Evolutionary conservation across 1,140 invertebrate genomes (phyloP), one percentile per base, ranked within the genome.

Genomic region (Holcopasites calliopsidis): DNA sequence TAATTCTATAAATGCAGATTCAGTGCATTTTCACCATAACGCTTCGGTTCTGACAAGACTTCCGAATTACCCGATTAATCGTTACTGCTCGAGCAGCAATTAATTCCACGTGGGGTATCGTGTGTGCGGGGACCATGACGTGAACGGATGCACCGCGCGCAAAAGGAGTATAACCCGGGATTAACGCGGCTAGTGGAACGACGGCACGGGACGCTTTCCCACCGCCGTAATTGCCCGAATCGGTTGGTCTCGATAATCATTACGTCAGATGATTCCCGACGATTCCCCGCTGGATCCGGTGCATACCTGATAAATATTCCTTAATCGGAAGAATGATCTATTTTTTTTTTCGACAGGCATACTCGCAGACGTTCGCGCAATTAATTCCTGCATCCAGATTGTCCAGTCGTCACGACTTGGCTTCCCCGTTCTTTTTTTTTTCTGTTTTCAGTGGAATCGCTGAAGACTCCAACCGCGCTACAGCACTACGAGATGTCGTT

Each of bases 181-280:
- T 80, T 85, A 83, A 85, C 76, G 49, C 69, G 76, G 66, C 66
- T 83, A 84, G 82, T 80, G 66, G 80, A 83, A 60, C 70, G 26
- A 31, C 47, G 13, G 71, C 50, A 66, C 77, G 58, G 61, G 42
- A 61, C 71, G 71, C 76, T 87, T 89, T 90, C 87, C 86, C 88
- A 90, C 84, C 80, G 71, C 50, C 62, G 74, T 88, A 90, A 90
- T 90, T 90, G 88, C 69, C 79, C 86, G 80, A 90, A 90, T 90
- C 88, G 86, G 82, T 75, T 60, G 60, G 80, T 85, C 86, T 85
- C 86, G 84, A 88, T 87, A 87, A 89, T 85, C 86, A 68, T 88
- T 88, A 80, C 82, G 79, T 83, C 47, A 57, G 50, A 68, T 28
- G 26, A 47, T 69, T 50, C 73, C 58, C 64, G 42, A 60, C 73